Evolutionary conservation across 2,888 invertebrate species (phyloP), one percentile per base, ranked within the genome.

Genomic region (Heliothis peltigera): DNA sequence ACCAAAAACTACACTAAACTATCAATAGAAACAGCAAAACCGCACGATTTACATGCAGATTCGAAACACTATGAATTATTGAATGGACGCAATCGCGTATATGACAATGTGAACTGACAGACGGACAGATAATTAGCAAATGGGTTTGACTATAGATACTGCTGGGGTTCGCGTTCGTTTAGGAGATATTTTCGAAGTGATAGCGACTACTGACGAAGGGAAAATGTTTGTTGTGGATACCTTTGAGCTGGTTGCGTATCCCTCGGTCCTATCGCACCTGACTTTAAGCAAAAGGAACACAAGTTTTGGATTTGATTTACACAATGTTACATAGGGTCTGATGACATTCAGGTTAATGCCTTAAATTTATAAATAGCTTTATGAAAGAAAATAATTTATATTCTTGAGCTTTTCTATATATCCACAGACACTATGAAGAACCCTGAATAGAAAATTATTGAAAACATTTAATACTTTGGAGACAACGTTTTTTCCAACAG

Each of bases 91-190:
- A 77, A 79, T 80, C 77, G 75, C 64, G 64, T 66, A 63, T 64
- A 70, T 70, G 81, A 72, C 71, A 63, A 63, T 74, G 72, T 75
- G 80, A 75, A 75, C 61, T 67, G 75, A 55, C 69, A 72, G 79
- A 57, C 58, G 71, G 58, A 57, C 55, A 21, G 75, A 82, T 84
- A 86, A 89, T 89, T 88, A 88, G 84, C 86, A 84, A 88, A 89
- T 87, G 85, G 83, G 67, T 85, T 78, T 57, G 64, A 70, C 74
- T 80, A 74, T 72, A 75, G 66, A 55, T 39, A 62, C 67, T 35
- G 48, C 4, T 2, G 8, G 8, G 8, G 17, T 19, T 51, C 1
- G 15, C 17, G 19, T 48, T 4, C 39, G 53, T 55, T 61, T 65
- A 22, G 18, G 19, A 76, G 52, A 56, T 76, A 64, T 71, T 64